Evolutionary conservation across 1,140 invertebrate species (phyloP), one percentile per base, ranked within the genome.

Genomic region (Cotesia glomerata): DNA sequence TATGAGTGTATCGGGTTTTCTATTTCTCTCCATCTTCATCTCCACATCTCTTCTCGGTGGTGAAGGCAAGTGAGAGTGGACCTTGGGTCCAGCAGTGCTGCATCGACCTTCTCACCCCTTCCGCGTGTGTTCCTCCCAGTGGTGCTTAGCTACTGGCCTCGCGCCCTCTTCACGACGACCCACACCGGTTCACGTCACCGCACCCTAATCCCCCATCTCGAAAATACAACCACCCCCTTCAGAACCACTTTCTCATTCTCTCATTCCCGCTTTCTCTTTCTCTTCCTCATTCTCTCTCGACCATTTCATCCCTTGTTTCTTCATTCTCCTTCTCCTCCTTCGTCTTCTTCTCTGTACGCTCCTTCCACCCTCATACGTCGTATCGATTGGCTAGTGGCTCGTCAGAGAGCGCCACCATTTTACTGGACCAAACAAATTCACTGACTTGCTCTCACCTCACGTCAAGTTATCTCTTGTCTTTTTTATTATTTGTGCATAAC

Each of bases 51-150:
- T 72, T 74, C 74, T 67, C 51, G 61, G 66, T 52, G 56, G 32
- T 49, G 67, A 65, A 71, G 61, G 77, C 76, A 82, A 85, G 84
- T 83, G 82, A 83, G 82, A 85, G 82, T 84, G 84, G 84, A 85
- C 84, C 82, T 84, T 83, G 82, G 69, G 84, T 85, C 84, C 82
- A 84, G 83, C 80, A 73, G 77, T 83, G 81, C 83, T 84, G 81
- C 83, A 84, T 84, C 84, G 83, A 84, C 84, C 81, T 77, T 83
- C 81, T 81, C 76, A 77, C 76, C 80, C 58, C 68, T 69, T 51
- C 59, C 56, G 13, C 35, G 58, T 35, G 36, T 67, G 26, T 58
- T 69, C 18, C 61, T 65, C 52, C 69, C 65, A 36, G 65, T 59
- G 51, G 58, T 72, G 56, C 64, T 51, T 34, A 45, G 13, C 71